Conservation (phyloP, 2,113 vertebrate species). For the Ptilorrhoa leucosticta region DNA sequence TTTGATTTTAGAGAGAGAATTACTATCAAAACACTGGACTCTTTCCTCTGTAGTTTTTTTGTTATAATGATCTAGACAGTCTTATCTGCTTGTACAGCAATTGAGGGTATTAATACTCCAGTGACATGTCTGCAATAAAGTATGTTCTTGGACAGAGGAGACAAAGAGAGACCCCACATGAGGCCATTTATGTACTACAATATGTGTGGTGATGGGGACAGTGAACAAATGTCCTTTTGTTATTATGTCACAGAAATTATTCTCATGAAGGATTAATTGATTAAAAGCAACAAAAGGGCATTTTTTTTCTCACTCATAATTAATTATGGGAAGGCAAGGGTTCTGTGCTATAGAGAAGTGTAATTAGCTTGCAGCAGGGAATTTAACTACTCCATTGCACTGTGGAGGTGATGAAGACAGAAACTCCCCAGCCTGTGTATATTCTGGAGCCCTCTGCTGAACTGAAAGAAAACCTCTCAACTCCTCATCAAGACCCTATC, state of each 20-base stretch:
- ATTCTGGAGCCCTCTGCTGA: constrained; percentile 1
- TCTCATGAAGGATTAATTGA: constrained; percentile 61
- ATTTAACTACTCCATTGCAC: background rate
- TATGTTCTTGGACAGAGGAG: constrained; percentile 13
- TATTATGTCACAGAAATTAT: constrained; percentile 35
- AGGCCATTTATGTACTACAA: constrained; percentile 15
- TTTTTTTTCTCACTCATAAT: constrained; percentile 42
- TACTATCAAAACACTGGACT: constrained; percentile 21
- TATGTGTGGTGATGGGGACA: constrained; percentile 12
- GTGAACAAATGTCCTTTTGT: constrained; percentile 60
- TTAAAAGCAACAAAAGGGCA: constrained; percentile 45
- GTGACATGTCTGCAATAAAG: constrained; percentile 24
- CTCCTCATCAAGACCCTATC: background rate
- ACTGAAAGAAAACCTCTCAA: background rate
- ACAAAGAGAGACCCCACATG: constrained; percentile 5
- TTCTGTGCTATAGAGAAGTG: background rate
- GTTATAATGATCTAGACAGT: constrained; percentile 33
- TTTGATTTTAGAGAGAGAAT: constrained; percentile 53
- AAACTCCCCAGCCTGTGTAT: background rate
- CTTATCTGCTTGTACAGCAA: constrained; percentile 52
- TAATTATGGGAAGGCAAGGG: constrained; percentile 56
- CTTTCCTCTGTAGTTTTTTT: constrained; percentile 18
- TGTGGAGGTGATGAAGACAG: background rate
- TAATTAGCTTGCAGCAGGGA: background rate
- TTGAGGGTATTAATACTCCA: constrained; percentile 46